A percentile compares a stretch with the other conserved stretches of the same genome.
Conservation (phyloP, 1,140 invertebrate species). For the Drosophila serrata region DNA sequence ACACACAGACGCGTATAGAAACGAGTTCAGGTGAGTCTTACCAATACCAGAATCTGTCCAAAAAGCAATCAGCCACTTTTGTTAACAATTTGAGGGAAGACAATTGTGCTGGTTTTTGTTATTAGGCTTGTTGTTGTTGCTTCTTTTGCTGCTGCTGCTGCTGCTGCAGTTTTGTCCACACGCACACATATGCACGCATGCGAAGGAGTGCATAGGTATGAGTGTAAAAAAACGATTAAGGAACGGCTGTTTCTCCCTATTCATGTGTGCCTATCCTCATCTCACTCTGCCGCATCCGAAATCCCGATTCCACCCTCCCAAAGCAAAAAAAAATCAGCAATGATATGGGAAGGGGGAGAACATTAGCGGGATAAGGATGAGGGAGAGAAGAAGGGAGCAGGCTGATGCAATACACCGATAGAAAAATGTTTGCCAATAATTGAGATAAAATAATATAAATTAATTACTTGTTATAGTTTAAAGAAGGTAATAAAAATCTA, state of each 20-base stretch:
- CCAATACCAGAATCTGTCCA: slow-evolving; percentile 37
- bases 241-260: slow-evolving; percentile 45
- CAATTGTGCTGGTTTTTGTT: slow-evolving; percentile 26
- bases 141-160: slow-evolving; percentile 20
- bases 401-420: slow-evolving; percentile 25
- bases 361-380: slow-evolving; percentile 5
- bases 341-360: slow-evolving; percentile 19
- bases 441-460: background rate
- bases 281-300: slow-evolving; percentile 32
- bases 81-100: slow-evolving; percentile 43
- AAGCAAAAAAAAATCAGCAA: slow-evolving; percentile 30
- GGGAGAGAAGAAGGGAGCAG: slow-evolving; percentile 1
- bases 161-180: slow-evolving; percentile 30
- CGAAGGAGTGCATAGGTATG: slow-evolving; percentile 6
- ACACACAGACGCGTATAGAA: slow-evolving; percentile 20
- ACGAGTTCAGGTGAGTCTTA: slow-evolving; percentile 54
- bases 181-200: slow-evolving; percentile 14
- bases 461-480: too few relatives aligned
- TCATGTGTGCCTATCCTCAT: slow-evolving; percentile 4
- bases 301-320: slow-evolving; percentile 38
- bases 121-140: slow-evolving; percentile 4
- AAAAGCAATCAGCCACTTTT: slow-evolving; percentile 20
- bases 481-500: too few relatives aligned
- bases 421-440: background rate
- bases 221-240: slow-evolving; percentile 38